These are phyloP conservation scores for Gambusia affinis DNA, from an alignment of 2,113 vertebrate species.

Conservation along the genomic window DNA sequence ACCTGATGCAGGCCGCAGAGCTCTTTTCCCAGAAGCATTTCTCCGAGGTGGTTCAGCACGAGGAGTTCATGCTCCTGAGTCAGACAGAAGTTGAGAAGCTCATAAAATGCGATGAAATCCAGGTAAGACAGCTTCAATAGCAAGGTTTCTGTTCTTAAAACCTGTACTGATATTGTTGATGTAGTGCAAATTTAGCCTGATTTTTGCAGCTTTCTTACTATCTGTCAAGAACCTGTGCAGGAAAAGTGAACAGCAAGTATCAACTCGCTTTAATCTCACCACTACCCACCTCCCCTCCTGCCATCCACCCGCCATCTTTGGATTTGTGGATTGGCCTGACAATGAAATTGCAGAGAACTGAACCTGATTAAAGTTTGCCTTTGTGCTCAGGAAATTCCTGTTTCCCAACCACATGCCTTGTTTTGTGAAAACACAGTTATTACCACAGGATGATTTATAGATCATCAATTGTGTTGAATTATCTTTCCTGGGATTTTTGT, in stretches of 20 bases:
- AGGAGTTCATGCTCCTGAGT: slow-evolving; percentile 97
- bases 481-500: slow-evolving; percentile 41
- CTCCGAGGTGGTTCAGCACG: slow-evolving; percentile 97
- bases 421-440: slow-evolving; percentile 62
- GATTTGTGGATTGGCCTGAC: slow-evolving; percentile 37
- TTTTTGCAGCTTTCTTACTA: slow-evolving; percentile 27
- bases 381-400: slow-evolving; percentile 66
- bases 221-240: slow-evolving; percentile 25
- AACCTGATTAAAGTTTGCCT: slow-evolving; percentile 60
- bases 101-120: slow-evolving; percentile 98
- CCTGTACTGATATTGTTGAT: neutral
- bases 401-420: slow-evolving; percentile 24
- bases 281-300: neutral
- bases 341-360: slow-evolving; percentile 64
- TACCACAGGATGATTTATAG: slow-evolving; percentile 61
- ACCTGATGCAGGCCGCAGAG: slow-evolving; percentile 97
- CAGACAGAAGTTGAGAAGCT: slow-evolving; percentile 97
- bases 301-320: slow-evolving; percentile 9
- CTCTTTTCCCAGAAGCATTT: slow-evolving; percentile 99
- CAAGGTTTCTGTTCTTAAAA: too few species aligned
- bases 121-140: slow-evolving; percentile 80
- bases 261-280: slow-evolving; percentile 47
- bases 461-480: slow-evolving; percentile 28
- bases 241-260: slow-evolving; percentile 44
- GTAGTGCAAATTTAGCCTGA: slow-evolving; percentile 12